These are phyloP conservation scores for Acrocephalus kingi DNA, from an alignment of 2,113 vertebrate species.

Conservation along the genomic window DNA sequence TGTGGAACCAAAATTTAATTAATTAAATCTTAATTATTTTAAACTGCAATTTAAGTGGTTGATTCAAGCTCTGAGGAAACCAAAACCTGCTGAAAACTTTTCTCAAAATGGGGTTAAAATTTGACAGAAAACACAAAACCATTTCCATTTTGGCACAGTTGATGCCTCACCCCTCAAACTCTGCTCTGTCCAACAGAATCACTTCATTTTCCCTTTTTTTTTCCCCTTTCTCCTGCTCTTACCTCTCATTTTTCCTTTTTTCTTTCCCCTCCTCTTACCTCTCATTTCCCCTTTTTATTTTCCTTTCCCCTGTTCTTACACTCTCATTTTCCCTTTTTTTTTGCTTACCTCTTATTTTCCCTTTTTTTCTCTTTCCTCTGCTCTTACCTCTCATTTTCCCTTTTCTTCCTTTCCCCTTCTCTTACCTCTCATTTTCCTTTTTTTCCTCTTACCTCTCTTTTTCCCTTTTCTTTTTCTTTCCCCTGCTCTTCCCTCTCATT, in stretches of 20 bases:
- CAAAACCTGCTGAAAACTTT: background rate
- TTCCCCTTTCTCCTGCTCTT: too few relatives aligned
- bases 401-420: too few relatives aligned
- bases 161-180: too few relatives aligned
- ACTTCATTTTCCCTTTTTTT: rapidly evolving
- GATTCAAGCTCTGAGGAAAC: background rate
- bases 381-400: too few relatives aligned
- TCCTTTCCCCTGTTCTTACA: conserved; percentile 54
- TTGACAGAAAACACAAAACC: background rate
- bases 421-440: too few relatives aligned
- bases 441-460: too few relatives aligned
- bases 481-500: too few relatives aligned
- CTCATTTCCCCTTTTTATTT: background rate
- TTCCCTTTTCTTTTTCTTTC: too few relatives aligned
- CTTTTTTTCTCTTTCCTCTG: too few relatives aligned
- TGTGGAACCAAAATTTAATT: background rate
- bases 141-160: background rate
- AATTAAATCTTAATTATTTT: too few relatives aligned
- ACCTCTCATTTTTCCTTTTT: too few relatives aligned
- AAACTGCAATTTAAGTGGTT: background rate
- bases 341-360: too few relatives aligned
- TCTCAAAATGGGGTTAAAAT: rapidly evolving
- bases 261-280: conserved; percentile 67
- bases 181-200: background rate
- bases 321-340: conserved; percentile 24